Conservation (phyloP, 2,113 vertebrate genomes). For the Grallaria varia region DNA sequence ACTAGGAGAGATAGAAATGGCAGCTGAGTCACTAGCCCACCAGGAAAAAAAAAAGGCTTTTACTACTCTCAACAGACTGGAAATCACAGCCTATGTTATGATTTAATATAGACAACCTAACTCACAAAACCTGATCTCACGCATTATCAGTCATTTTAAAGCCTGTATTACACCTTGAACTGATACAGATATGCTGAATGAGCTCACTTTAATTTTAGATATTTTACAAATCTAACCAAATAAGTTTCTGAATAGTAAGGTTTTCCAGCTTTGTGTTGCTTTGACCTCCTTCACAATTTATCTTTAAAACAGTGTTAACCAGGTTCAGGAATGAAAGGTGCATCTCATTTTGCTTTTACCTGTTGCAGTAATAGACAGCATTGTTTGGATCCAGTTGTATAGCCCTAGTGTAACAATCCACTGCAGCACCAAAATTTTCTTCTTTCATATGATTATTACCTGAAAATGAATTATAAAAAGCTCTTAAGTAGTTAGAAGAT, state of each 20-base stretch:
- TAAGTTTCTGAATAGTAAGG: not conserved
- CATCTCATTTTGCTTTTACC: conserved; percentile 70
- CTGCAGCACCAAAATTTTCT: conserved; percentile 90
- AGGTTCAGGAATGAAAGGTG: not conserved
- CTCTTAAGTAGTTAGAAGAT: not conserved
- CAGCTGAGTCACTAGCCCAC: not conserved
- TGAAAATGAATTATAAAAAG: conserved; percentile 61
- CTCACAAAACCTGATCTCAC: not conserved
- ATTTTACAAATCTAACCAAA: not conserved
- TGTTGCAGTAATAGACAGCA: conserved; percentile 97
- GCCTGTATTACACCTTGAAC: not conserved
- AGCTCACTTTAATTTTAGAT: not conserved
- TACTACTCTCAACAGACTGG: not conserved
- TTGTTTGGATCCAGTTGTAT: conserved; percentile 93
- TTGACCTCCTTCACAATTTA: not conserved
- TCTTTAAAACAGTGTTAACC: not conserved
- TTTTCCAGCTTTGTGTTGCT: not conserved
- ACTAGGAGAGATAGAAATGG: not conserved
- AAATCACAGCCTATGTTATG: not conserved
- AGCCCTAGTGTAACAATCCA: conserved; percentile 93
- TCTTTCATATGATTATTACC: conserved; percentile 99
- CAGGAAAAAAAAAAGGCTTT: not conserved
- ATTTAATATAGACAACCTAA: not conserved
- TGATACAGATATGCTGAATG: not conserved
- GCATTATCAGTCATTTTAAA: not conserved